These are phyloP conservation scores for Cyanoderma ruficeps DNA, from an alignment of 2,113 vertebrate species.

Conservation along the genomic window DNA sequence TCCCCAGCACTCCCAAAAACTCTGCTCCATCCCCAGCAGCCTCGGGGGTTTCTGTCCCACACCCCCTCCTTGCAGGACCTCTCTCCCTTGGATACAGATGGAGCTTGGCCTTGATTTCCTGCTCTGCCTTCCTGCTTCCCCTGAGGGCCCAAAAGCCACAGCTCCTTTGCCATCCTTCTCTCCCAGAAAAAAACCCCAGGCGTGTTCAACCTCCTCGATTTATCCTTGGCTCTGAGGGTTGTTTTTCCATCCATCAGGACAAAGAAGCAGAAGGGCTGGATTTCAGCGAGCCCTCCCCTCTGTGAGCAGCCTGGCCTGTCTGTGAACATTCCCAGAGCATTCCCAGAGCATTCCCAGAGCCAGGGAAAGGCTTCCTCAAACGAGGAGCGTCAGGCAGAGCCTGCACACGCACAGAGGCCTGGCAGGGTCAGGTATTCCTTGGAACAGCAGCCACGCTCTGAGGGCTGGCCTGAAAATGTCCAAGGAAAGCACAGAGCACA, in stretches of 20 bases:
- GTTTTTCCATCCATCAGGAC: not conserved
- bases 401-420: not conserved
- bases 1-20: rapidly evolving
- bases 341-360: not conserved
- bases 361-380: not conserved
- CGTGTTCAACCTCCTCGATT: not conserved
- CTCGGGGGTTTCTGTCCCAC: not conserved
- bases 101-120: not conserved
- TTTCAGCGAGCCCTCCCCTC: not conserved
- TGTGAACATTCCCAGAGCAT: not conserved
- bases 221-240: not conserved
- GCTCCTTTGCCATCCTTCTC: not conserved
- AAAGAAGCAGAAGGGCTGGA: not conserved
- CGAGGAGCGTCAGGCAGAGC: not conserved
- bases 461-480: not conserved
- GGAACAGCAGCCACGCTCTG: not conserved
- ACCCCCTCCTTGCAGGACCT: not conserved
- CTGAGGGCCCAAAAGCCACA: not conserved
- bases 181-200: not conserved
- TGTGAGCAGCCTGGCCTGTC: not conserved
- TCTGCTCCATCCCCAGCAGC: not conserved
- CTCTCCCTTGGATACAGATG: rapidly evolving
- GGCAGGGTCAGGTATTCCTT: not conserved
- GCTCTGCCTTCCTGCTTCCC: not conserved
- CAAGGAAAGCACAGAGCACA: not conserved